Evolutionary conservation across 2,797 vertebrate species (phyloP), one percentile per base, ranked within the genome.

Genomic region (Micropoecilia bifurca): DNA sequence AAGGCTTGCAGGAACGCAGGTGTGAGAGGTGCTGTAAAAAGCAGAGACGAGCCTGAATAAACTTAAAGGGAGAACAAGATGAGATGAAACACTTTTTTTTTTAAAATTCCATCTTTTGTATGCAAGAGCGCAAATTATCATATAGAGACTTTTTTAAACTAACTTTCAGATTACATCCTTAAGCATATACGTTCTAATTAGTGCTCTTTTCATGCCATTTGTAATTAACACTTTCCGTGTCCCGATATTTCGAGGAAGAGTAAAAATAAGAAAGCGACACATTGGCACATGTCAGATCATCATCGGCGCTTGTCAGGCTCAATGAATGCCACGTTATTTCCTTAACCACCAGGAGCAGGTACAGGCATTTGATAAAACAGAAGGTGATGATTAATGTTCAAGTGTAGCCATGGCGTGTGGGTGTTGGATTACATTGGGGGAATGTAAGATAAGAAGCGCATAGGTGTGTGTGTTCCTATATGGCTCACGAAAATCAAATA

Each of bases 371-470:
- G 36, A 36, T 41, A 41, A 20, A 66, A 39, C 33, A 0, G 36
- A 25, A 68, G 66, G 66, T 68, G 66, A 43, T 43, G 66, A 68
- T 39, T 68, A 68, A 43, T 41, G 66, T 20, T 68, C 5, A 68
- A 68, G 66, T n/a, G 63, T 41, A 22, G 20, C 36, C 39, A 20
- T 39, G 43, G 22, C 36, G 33, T 68, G 66, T 68, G 39, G 66
- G 66, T 68, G 63, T 41, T 68, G 39, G 66, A 68, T 68, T 68
- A 68, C 4, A 43, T 5, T n/a, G 66, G 66, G 63, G 66, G 48
- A 41, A 68, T 10, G 9, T 39, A 68, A 10, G 66, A 68, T 68
- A 68, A 43, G 36, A n/a, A 43, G 36, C 22, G 12, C 25, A 12
- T 43, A n/a, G 66, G 66, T 68, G 8, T 50, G 48, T 68, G 9